These are phyloP conservation scores for Parnassius smintheus DNA, from an alignment of 2,888 invertebrate genomes.

Conservation along the genomic window DNA sequence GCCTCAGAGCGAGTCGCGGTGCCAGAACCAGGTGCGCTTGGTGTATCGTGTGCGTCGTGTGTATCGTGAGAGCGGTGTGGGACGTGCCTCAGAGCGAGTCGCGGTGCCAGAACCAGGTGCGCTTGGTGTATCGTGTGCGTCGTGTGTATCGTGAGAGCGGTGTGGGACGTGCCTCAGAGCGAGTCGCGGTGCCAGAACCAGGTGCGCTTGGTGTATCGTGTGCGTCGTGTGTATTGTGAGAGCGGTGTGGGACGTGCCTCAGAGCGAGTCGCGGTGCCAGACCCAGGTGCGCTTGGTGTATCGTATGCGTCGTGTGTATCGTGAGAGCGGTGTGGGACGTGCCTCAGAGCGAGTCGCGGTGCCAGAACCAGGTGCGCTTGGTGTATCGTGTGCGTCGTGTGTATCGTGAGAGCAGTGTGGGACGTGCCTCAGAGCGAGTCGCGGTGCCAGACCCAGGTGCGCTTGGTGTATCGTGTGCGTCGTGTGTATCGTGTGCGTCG, in stretches of 20 bases:
- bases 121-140: too few species aligned
- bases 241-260: conserved; percentile 36
- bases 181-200: conserved; percentile 97
- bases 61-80: too few species aligned
- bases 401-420: too few species aligned
- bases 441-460: conserved; percentile 96
- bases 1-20: conserved; percentile 89
- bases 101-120: conserved; percentile 96
- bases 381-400: conserved; percentile 73
- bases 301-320: too few species aligned
- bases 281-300: conserved; percentile 97
- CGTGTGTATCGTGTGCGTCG: too few species aligned
- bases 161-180: conserved; percentile 69
- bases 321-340: neutral
- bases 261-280: conserved; percentile 94
- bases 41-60: too few species aligned
- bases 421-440: conserved; percentile 84
- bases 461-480: conserved; percentile 84
- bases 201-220: conserved; percentile 95
- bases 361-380: conserved; percentile 97
- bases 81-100: conserved; percentile 84
- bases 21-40: conserved; percentile 97
- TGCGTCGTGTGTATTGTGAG: too few species aligned
- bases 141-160: too few species aligned
- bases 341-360: conserved; percentile 89